These are phyloP conservation scores for Nasonia vitripennis DNA, from an alignment of 1,140 invertebrate species.

Conservation along the genomic window DNA sequence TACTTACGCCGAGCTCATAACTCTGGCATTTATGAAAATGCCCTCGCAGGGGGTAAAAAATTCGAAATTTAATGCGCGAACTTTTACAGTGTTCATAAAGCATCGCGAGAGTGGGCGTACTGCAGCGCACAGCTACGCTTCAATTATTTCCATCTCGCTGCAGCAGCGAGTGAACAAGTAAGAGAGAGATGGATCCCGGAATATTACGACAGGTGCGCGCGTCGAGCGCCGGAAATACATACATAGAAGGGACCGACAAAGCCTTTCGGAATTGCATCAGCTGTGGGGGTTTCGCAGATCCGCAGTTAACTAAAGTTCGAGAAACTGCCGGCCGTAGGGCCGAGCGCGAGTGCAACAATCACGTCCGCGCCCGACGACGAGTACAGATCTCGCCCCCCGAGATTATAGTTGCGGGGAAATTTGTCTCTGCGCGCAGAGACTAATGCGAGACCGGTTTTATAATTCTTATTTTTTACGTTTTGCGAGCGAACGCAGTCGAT, in stretches of 20 bases:
- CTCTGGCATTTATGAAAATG: background rate
- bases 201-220: slow-evolving; percentile 20
- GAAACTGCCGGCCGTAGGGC: slow-evolving; percentile 16
- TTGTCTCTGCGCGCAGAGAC: background rate
- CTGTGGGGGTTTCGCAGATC: background rate
- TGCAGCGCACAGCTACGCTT: background rate
- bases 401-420: background rate
- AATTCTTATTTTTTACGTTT: background rate
- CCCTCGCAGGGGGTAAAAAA: background rate
- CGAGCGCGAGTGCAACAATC: background rate
- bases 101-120: background rate
- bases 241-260: background rate
- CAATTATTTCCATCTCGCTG: slow-evolving; percentile 9
- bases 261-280: slow-evolving; percentile 28
- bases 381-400: background rate
- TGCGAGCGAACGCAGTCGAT: background rate
- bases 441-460: background rate
- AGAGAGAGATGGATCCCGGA: background rate
- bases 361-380: background rate
- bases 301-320: slow-evolving; percentile 19
- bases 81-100: background rate
- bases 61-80: background rate
- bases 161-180: background rate
- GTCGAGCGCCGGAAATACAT: background rate
- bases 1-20: background rate